Conservation (phyloP, 2,113 vertebrate species). For the Haplotaxodon microlepis region DNA sequence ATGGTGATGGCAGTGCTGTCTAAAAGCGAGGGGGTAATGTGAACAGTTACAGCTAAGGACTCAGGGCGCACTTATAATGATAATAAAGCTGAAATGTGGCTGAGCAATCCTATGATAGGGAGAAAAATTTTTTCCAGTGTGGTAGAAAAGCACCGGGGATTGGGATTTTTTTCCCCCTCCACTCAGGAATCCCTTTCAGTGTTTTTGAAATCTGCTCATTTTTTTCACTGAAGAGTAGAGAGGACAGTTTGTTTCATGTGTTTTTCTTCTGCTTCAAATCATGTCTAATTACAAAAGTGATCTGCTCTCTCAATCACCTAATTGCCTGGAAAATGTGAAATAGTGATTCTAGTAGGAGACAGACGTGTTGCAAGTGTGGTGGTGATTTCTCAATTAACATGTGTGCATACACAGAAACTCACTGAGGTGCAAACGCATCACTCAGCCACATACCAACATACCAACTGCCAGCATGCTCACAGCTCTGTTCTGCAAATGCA, state of each 20-base stretch:
- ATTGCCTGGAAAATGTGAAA: conserved; percentile 58
- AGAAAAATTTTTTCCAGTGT: fast-evolving
- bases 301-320: conserved; percentile 54
- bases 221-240: not conserved
- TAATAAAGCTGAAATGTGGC: not conserved
- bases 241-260: not conserved
- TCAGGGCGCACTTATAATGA: not conserved
- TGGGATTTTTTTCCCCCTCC: fast-evolving
- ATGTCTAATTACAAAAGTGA: conserved; percentile 41
- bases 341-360: conserved; percentile 21
- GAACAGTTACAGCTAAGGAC: not conserved
- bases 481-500: not conserved
- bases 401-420: not conserved
- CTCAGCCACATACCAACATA: not conserved
- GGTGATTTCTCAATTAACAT: conserved; percentile 33
- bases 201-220: not conserved
- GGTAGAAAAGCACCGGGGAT: not conserved
- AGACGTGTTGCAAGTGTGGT: not conserved
- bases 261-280: conserved; percentile 36
- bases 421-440: not conserved
- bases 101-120: not conserved
- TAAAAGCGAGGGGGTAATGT: not conserved
- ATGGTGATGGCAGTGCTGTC: not conserved
- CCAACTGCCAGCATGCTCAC: not conserved
- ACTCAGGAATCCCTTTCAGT: not conserved